Percentiles rank a stretch among this genome's conserved stretches.
Evolutionary conservation across 2,113 vertebrate genomes (phyloP).

Genomic region (Ptyas mucosa): DNA sequence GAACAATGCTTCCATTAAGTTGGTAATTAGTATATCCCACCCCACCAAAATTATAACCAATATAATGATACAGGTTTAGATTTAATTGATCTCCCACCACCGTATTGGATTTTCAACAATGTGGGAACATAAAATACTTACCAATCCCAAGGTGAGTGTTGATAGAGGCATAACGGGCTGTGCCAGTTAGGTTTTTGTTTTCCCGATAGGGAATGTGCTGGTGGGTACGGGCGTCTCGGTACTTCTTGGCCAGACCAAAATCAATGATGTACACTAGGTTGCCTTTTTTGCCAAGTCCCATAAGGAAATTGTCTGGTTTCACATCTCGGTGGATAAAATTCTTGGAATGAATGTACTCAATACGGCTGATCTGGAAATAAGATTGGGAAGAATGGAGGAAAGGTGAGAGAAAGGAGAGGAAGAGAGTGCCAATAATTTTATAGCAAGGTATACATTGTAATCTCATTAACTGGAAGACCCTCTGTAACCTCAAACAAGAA

Average conservation of each 20-base stretch:
- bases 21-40: neutral
- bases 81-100: neutral
- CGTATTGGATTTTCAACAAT: neutral
- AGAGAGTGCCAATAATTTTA: neutral
- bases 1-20: neutral
- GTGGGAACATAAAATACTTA: slow-evolving; percentile 61
- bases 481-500: neutral
- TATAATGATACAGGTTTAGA: neutral
- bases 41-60: neutral
- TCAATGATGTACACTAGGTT: slow-evolving; percentile 98
- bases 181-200: slow-evolving; percentile 97
- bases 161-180: slow-evolving; percentile 94
- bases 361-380: slow-evolving; percentile 85
- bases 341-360: slow-evolving; percentile 98
- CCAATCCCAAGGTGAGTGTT: slow-evolving; percentile 96
- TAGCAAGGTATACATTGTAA: neutral
- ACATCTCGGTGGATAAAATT: slow-evolving; percentile 97
- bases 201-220: slow-evolving; percentile 98
- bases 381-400: neutral
- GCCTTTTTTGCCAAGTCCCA: slow-evolving; percentile 96
- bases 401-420: neutral
- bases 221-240: slow-evolving; percentile 93
- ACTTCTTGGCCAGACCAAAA: slow-evolving; percentile 96
- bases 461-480: neutral
- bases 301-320: slow-evolving; percentile 96